Evolutionary conservation across 1,140 invertebrate species (phyloP).

Genomic region (Zaprionus kolodkinae): DNA sequence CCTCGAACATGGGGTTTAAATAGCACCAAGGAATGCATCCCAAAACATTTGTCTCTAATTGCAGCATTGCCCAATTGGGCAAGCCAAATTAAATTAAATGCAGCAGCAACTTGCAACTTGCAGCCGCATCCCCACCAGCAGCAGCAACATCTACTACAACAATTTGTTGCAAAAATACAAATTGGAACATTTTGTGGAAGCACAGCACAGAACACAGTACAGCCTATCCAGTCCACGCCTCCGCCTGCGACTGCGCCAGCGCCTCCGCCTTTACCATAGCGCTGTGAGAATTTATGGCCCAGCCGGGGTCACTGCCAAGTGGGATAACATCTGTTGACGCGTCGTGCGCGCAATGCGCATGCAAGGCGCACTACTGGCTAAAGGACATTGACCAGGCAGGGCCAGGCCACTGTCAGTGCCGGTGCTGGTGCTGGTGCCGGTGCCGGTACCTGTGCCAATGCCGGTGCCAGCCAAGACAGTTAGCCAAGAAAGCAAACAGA

Average conservation of each 20-base stretch:
- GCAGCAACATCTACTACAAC: slow-evolving; percentile 44
- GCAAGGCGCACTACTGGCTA: slow-evolving; percentile 59
- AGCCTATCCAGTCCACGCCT: slow-evolving; percentile 31
- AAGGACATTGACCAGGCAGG: slow-evolving; percentile 75
- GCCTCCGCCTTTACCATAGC: slow-evolving; percentile 14
- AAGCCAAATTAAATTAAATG: slow-evolving; percentile 82
- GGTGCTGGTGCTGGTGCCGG: neutral
- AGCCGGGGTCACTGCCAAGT: slow-evolving; percentile 73
- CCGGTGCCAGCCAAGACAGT: slow-evolving; percentile 24
- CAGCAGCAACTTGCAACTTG: slow-evolving; percentile 17
- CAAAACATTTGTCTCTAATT: slow-evolving; percentile 81
- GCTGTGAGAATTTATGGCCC: slow-evolving; percentile 81
- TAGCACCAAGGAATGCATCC: slow-evolving; percentile 70
- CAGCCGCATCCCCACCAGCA: too few relatives aligned
- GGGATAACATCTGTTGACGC: slow-evolving; percentile 81
- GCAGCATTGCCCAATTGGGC: slow-evolving; percentile 76
- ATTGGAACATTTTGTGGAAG: slow-evolving; percentile 78
- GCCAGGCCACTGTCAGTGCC: slow-evolving; percentile 12
- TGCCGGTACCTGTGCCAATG: too few relatives aligned
- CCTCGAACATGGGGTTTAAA: slow-evolving; percentile 76
- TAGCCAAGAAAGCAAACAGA: slow-evolving; percentile 28
- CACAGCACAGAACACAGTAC: slow-evolving; percentile 30
- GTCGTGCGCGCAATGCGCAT: slow-evolving; percentile 78
- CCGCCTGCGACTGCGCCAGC: neutral
- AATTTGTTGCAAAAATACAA: slow-evolving; percentile 80